A percentile compares a stretch with the other conserved stretches of the same genome.
These are phyloP conservation scores for Mellivora capensis DNA, from an alignment of 2,113 vertebrate genomes.

Conservation along the genomic window DNA sequence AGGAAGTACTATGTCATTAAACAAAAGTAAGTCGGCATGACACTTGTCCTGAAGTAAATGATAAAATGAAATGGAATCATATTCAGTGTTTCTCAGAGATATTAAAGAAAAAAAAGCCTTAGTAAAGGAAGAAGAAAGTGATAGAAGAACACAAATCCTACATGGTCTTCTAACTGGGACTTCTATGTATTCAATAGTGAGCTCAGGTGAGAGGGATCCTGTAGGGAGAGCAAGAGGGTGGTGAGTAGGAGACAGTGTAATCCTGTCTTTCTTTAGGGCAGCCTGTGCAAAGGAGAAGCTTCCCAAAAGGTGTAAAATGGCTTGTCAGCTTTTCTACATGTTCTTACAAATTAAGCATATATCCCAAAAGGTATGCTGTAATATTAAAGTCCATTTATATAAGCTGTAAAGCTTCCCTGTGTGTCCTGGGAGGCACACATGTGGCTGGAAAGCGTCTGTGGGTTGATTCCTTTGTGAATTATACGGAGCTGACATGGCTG, in stretches of 20 bases:
- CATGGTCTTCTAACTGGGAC: not conserved
- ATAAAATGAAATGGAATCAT: not conserved
- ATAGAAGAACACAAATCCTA: not conserved
- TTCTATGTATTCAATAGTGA: not conserved
- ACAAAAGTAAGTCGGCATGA: not conserved
- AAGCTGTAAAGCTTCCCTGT: conserved; percentile 59
- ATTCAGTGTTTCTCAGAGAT: not conserved
- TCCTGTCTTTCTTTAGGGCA: not conserved
- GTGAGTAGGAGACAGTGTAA: not conserved
- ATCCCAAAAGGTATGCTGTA: conserved; percentile 71
- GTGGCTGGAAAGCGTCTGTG: conserved; percentile 45
- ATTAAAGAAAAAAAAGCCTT: not conserved
- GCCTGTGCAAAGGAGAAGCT: conserved; percentile 33
- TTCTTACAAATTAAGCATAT: conserved; percentile 68
- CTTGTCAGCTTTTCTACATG: conserved; percentile 69
- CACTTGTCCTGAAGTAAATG: not conserved
- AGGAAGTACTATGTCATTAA: not conserved
- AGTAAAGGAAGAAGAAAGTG: not conserved
- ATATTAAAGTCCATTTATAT: conserved; percentile 81
- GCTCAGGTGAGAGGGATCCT: not conserved
- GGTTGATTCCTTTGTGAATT: conserved; percentile 73
- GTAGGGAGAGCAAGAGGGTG: not conserved
- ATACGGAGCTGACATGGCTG: conserved; percentile 54
- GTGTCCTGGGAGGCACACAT: conserved; percentile 59
- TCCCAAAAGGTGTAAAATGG: conserved; percentile 50